Percentiles rank a stretch among this genome's conserved stretches.
These are phyloP conservation scores for Acronicta alni DNA, from an alignment of 2,888 invertebrate species.

Conservation along the genomic window DNA sequence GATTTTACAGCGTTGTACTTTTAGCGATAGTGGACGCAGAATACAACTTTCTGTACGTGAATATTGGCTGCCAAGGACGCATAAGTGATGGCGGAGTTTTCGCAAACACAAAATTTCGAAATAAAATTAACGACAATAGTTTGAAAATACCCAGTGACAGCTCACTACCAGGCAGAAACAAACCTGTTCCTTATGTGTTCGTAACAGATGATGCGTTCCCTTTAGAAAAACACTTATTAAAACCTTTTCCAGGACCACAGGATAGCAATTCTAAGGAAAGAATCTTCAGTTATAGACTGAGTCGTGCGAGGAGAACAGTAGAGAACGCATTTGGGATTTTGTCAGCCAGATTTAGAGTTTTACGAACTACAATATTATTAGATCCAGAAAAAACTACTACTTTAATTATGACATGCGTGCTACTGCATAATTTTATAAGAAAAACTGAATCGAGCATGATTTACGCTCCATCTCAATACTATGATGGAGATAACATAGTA, in stretches of 20 bases:
- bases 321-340: conserved; percentile 52
- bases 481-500: conserved; percentile 40
- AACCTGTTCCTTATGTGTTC: conserved; percentile 47
- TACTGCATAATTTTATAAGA: conserved; percentile 48
- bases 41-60: conserved; percentile 43
- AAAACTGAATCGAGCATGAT: conserved; percentile 37
- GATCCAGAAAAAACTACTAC: conserved; percentile 52
- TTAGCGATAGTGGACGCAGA: conserved; percentile 40
- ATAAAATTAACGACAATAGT: conserved; percentile 36
- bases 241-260: conserved; percentile 51
- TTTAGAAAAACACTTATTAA: conserved; percentile 37
- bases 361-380: conserved; percentile 50
- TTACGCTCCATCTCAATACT: conserved; percentile 49
- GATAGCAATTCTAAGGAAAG: conserved; percentile 49
- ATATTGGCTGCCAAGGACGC: conserved; percentile 49
- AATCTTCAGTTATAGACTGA: conserved; percentile 51
- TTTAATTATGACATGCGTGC: conserved; percentile 51
- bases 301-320: conserved; percentile 49
- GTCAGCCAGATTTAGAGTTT: conserved; percentile 44
- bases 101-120: conserved; percentile 38
- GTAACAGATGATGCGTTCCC: conserved; percentile 53
- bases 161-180: conserved; percentile 39
- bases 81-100: conserved; percentile 54
- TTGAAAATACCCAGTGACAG: conserved; percentile 36
- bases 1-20: conserved; percentile 41